Base-by-base conservation (phyloP, 2,888 invertebrate species). In the Idaea biselata region DNA sequence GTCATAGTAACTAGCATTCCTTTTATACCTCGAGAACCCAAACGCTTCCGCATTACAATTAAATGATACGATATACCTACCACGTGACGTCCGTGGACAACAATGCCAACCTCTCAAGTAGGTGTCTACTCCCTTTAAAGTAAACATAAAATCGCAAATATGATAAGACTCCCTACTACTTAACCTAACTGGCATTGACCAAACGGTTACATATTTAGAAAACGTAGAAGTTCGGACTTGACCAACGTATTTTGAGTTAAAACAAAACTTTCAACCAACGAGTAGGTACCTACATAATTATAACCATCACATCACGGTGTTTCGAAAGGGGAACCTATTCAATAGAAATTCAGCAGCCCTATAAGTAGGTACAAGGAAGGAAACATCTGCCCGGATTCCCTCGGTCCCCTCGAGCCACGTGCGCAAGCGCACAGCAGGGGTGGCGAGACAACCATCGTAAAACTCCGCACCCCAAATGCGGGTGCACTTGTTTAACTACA, bases 351-450 rank as follows among this genome's bases (percentile, higher is more conserved):
- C 72, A 77, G 83, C 79, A 83, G 76, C 86, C 83, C 82, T 80
- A 80, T 76, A 77, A 81, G 64, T 76, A 77, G 81, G 64, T 66
- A 54, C 17, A 58, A 68, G 61, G 18, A 18, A 18, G 65, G 76
- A 79, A 86, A 89, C 91, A 91, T 91, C 91, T 91, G 91, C 89
- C 81, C 74, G 73, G 74, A 74, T 75, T 72, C 77, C 73, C 73
- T 72, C 73, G 75, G 74, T 79, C 80, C 84, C 84, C 78, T 75
- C 73, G 66, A 73, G 82, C 85, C 90, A 91, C 91, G 90, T 90
- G 91, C 91, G 86, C 84, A 76, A 66, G 72, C 82, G 80, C 88
- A 75, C 83, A 85, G 86, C 88, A 89, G 88, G 90, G 91, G 85
- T 88, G 82, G 86, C 84, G 76, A 44, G 44, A 44, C 44, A 44